phyloP scores from a whole-genome alignment of 2,797 vertebrate species.

The Tapirus indicus region DNA sequence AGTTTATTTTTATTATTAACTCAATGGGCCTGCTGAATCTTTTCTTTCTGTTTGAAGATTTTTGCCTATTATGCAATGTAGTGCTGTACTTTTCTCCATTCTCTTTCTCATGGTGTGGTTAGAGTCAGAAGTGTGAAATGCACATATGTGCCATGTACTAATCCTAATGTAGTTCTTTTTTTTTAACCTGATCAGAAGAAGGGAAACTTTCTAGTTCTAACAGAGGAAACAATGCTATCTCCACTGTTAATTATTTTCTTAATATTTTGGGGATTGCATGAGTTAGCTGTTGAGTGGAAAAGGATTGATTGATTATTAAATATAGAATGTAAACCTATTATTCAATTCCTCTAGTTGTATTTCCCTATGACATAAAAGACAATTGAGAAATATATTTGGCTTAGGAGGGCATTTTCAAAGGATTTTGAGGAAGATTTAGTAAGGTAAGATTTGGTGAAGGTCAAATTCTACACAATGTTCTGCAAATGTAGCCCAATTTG shows the following conservation, averaged over 20 bases:
- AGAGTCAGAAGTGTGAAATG: neutral
- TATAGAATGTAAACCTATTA: neutral
- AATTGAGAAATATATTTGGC: neutral
- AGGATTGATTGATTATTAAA: neutral
- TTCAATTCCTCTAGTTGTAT: neutral
- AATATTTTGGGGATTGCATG: neutral
- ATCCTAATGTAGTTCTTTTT: neutral
- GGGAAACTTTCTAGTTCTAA: neutral
- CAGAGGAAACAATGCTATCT: neutral
- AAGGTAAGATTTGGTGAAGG: constrained; percentile 47
- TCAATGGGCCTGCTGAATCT: neutral
- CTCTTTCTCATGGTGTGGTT: neutral
- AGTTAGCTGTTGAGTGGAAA: neutral
- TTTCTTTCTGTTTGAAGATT: neutral
- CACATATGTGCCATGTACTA: neutral
- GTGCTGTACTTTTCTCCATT: neutral
- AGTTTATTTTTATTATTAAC: neutral
- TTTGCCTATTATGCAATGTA: neutral
- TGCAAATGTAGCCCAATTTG: constrained; percentile 63
- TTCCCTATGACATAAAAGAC: neutral
- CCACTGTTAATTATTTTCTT: neutral
- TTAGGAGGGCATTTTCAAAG: neutral
- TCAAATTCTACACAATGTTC: constrained; percentile 62
- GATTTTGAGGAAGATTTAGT: neutral
- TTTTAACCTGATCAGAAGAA: neutral